phyloP scores from a whole-genome alignment of 2,797 vertebrate genomes.

The Cyprinella venusta region DNA sequence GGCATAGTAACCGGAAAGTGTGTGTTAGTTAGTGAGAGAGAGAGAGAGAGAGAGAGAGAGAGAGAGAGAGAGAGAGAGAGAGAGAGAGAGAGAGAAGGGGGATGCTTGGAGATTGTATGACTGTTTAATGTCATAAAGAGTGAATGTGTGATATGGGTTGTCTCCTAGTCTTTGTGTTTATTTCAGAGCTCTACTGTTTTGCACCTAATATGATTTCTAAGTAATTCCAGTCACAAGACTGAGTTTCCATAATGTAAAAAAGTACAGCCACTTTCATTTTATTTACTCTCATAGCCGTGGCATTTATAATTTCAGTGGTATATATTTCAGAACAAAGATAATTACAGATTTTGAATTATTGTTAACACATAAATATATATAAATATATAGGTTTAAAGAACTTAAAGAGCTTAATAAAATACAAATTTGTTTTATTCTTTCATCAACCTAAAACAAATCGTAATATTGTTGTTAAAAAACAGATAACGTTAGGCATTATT shows the following conservation, averaged over 20 bases:
- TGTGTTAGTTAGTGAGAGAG: no score
- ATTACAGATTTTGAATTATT: background rate
- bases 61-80: no score
- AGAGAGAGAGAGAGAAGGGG: no score
- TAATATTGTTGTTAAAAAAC: background rate
- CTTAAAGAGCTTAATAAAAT: background rate
- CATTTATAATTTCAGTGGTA: background rate
- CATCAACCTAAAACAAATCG: background rate
- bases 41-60: no score
- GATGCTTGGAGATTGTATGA: background rate
- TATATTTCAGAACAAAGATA: background rate
- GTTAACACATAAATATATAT: background rate
- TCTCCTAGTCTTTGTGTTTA: conserved; percentile 40
- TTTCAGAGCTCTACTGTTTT: conserved; percentile 36
- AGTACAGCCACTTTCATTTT: background rate
- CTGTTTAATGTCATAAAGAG: conserved; percentile 30
- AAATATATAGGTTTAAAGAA: background rate
- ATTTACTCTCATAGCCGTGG: conserved; percentile 2
- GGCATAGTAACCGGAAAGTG: conserved; percentile 31
- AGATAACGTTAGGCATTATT: background rate
- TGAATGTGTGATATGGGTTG: conserved; percentile 24
- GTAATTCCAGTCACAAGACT: background rate
- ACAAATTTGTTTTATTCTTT: background rate
- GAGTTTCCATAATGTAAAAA: conserved; percentile 12
- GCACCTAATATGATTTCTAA: conserved; percentile 7